phyloP scores from a whole-genome alignment of 2,797 vertebrate species.

The Morus bassanus region DNA sequence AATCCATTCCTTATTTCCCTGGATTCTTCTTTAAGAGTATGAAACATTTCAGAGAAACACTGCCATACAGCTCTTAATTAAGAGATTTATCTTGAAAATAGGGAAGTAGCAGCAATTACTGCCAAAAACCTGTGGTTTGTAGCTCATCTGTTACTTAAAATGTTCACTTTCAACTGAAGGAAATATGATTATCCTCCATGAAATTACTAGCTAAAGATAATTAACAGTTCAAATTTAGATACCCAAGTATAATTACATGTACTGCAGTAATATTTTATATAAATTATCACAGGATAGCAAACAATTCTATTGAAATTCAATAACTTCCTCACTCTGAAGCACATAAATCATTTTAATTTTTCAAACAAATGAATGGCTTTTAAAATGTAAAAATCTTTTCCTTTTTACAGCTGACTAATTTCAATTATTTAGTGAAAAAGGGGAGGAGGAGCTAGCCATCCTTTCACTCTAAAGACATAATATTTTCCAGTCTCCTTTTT shows the following conservation, averaged over 20 bases:
- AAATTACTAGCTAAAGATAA: constrained; percentile 67
- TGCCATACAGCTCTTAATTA: constrained; percentile 51
- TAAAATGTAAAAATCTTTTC: not conserved
- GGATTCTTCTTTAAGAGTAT: constrained; percentile 12
- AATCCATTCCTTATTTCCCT: not conserved
- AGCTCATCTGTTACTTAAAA: constrained; percentile 56
- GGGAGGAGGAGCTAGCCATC: not conserved
- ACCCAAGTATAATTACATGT: constrained; percentile 27
- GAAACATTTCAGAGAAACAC: constrained; percentile 5
- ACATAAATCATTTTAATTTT: not conserved
- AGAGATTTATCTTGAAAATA: constrained; percentile 59
- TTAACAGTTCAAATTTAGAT: constrained; percentile 52
- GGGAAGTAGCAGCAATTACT: constrained; percentile 34
- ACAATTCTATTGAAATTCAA: constrained; percentile 18
- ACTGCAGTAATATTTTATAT: constrained; percentile 24
- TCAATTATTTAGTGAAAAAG: not conserved
- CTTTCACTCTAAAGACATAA: not conserved
- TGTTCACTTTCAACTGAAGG: constrained; percentile 46
- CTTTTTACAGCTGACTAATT: not conserved
- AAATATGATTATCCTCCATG: constrained; percentile 58
- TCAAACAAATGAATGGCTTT: not conserved
- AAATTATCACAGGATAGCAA: constrained; percentile 18
- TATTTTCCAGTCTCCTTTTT: not conserved
- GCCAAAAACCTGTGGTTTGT: constrained; percentile 20
- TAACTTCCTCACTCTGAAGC: not conserved